A percentile compares a stretch with the other conserved stretches of the same genome.
phyloP scores from a whole-genome alignment of 2,113 vertebrate genomes.

The Nycticryphes semicollaris region DNA sequence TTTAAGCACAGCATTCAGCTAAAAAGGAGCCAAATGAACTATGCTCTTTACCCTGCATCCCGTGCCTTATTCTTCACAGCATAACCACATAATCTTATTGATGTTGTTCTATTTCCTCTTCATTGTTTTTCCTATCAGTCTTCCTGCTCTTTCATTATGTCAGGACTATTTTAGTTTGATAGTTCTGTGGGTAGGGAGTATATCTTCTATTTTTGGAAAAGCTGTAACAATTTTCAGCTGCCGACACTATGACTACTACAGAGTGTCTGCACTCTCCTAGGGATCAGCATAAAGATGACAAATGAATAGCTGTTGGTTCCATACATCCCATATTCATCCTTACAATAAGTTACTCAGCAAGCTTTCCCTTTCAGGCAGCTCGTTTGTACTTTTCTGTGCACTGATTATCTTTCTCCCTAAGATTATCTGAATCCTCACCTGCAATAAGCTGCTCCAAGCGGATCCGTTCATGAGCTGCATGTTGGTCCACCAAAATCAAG shows the following conservation, averaged over 20 bases:
- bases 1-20: neutral
- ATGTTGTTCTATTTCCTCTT: constrained; percentile 42
- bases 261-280: neutral
- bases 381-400: neutral
- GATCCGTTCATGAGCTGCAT: constrained; percentile 94
- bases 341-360: neutral
- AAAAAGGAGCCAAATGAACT: neutral
- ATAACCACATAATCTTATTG: constrained; percentile 15
- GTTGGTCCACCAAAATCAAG: constrained; percentile 93
- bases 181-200: neutral
- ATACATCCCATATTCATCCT: neutral
- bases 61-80: neutral
- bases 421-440: constrained; percentile 73
- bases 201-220: constrained; percentile 24
- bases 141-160: constrained; percentile 50
- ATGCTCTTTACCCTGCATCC: neutral
- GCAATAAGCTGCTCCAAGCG: constrained; percentile 90
- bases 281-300: neutral
- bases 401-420: neutral
- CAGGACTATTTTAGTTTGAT: constrained; percentile 32
- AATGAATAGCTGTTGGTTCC: neutral
- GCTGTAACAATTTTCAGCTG: neutral
- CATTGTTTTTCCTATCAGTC: constrained; percentile 51
- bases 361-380: neutral
- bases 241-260: neutral